Evolutionary conservation across 2,113 vertebrate genomes (phyloP).

Genomic region (Spheniscus mendiculus): DNA sequence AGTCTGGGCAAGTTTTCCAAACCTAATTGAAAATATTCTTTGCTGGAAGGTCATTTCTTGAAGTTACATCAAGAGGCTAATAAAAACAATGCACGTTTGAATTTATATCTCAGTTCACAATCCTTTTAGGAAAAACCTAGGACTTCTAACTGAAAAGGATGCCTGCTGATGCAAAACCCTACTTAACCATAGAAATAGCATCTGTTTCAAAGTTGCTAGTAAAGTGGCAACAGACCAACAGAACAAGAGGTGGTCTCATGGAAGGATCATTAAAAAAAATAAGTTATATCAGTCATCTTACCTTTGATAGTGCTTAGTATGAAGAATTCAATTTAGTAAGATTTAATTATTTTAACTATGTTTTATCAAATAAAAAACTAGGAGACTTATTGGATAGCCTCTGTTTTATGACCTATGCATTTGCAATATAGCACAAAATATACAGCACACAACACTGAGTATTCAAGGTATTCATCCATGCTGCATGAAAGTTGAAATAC

Average conservation of each 20-base stretch:
- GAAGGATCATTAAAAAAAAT: not conserved
- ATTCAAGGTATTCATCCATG: not conserved
- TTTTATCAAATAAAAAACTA: not conserved
- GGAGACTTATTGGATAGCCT: not conserved
- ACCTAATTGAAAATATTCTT: not conserved
- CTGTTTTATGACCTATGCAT: not conserved
- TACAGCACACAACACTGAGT: not conserved
- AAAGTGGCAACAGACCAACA: not conserved
- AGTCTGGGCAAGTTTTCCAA: not conserved
- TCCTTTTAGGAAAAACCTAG: not conserved
- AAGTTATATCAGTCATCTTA: not conserved
- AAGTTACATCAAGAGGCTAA: not conserved
- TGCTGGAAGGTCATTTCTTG: not conserved
- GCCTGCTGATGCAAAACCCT: not conserved
- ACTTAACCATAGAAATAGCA: not conserved
- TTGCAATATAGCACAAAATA: not conserved
- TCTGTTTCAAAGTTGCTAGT: not conserved
- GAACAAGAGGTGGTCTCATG: not conserved
- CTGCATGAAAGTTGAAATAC: not conserved
- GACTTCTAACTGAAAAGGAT: not conserved
- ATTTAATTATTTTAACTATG: not conserved
- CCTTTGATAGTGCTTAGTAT: not conserved
- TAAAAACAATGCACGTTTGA: not conserved
- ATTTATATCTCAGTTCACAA: not conserved
- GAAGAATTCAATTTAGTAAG: not conserved